Conservation (phyloP, 2,888 invertebrate species). For the Hirtodrosophila trivittata region DNA sequence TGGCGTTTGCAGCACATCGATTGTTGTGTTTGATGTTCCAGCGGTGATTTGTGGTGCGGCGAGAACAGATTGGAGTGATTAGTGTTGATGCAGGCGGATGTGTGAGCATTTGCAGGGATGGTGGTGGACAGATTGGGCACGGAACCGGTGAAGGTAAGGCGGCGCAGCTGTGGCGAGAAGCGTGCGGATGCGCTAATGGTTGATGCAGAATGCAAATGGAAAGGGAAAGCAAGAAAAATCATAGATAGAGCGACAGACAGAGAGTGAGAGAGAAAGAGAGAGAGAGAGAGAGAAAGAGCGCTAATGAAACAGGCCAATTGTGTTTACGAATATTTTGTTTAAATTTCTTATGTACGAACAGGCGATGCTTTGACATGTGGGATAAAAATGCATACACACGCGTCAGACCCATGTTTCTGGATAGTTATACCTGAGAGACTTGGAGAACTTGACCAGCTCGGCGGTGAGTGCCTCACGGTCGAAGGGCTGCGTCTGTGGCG, state of each 20-base stretch:
- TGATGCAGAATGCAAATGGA: slow-evolving; percentile 36
- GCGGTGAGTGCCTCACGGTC: slow-evolving; percentile 84
- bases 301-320: slow-evolving; percentile 37
- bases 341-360: slow-evolving; percentile 26
- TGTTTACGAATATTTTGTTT: slow-evolving; percentile 9
- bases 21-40: slow-evolving; percentile 75
- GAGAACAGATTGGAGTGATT: slow-evolving; percentile 66
- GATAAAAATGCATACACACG: no score
- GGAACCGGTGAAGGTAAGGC: slow-evolving; percentile 85
- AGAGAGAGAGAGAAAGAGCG: slow-evolving; percentile 7
- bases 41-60: slow-evolving; percentile 76
- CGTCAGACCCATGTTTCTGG: no score
- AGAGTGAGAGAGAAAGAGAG: slow-evolving; percentile 1
- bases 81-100: slow-evolving; percentile 46
- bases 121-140: slow-evolving; percentile 85
- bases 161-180: slow-evolving; percentile 81
- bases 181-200: slow-evolving; percentile 81
- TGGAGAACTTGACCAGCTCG: slow-evolving; percentile 84
- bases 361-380: not conserved
- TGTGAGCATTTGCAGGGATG: slow-evolving; percentile 46
- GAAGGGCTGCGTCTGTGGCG: slow-evolving; percentile 81
- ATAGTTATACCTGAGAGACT: slow-evolving; percentile 77
- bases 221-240: no score
- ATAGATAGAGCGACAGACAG: slow-evolving; percentile 1
- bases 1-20: slow-evolving; percentile 62